A percentile compares a stretch with the other conserved stretches of the same genome.
Evolutionary conservation across 2,888 invertebrate species (phyloP).

Genomic region (Morpho achilles): DNA sequence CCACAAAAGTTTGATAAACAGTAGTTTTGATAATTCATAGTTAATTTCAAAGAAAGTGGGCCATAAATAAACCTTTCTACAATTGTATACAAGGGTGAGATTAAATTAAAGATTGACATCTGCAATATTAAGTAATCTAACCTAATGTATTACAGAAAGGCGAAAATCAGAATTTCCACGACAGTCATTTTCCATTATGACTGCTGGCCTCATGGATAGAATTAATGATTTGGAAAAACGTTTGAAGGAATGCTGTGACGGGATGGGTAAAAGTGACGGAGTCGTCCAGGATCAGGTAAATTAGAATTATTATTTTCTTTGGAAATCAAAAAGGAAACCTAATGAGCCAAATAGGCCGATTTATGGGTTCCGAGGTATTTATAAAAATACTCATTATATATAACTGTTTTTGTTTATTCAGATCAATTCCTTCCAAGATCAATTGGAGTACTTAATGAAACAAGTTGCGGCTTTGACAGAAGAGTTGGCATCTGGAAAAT

Average conservation of each 20-base stretch:
- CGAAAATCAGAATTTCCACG: constrained; percentile 23
- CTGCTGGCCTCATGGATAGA: constrained; percentile 36
- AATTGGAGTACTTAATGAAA: constrained; percentile 63
- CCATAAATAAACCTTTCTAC: no score
- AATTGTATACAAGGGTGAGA: no score
- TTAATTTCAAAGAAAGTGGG: no score
- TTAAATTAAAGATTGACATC: no score
- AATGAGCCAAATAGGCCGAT: no score
- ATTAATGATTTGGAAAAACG: constrained; percentile 49
- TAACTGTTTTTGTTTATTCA: constrained; percentile 35
- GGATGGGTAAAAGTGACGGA: constrained; percentile 41
- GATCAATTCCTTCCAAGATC: constrained; percentile 68
- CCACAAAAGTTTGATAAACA: no score
- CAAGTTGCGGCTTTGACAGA: constrained; percentile 40
- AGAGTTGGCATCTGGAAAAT: constrained; percentile 36
- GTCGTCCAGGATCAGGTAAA: constrained; percentile 45
- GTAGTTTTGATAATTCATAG: no score
- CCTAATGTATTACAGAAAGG: constrained; percentile 14
- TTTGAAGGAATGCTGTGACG: constrained; percentile 50
- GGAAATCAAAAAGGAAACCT: no score
- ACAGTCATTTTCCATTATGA: constrained; percentile 21
- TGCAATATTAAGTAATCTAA: no score
- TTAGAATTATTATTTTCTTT: background rate
- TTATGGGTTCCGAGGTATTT: no score
- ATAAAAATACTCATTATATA: no score